Conservation (phyloP, 53 echinoderm and acorn worm genomes). For the Henricia sp. region DNA sequence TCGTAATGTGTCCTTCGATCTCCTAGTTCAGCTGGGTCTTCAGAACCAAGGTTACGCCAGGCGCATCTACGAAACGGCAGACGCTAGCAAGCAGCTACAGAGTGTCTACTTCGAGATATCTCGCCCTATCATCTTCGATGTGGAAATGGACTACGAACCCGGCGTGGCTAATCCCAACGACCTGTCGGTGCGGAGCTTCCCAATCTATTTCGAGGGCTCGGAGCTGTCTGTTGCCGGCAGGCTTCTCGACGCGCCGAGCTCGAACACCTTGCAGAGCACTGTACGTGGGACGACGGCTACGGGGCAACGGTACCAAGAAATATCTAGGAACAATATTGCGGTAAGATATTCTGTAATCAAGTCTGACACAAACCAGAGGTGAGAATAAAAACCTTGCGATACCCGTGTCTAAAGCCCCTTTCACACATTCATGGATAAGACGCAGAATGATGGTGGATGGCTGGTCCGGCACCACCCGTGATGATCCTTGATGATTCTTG, state of each 20-base stretch:
- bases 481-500: background rate
- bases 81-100: conserved; percentile 76
- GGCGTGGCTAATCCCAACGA: conserved; percentile 67
- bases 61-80: conserved; percentile 82
- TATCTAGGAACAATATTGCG: conserved; percentile 65
- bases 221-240: conserved; percentile 84
- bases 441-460: too few species aligned
- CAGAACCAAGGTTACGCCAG: conserved; percentile 83
- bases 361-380: too few species aligned
- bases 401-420: too few species aligned
- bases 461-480: background rate
- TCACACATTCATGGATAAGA: too few species aligned
- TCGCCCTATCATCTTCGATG: conserved; percentile 79
- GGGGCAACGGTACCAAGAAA: conserved; percentile 48
- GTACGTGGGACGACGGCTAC: conserved; percentile 64
- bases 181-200: conserved; percentile 67
- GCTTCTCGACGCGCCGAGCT: conserved; percentile 48
- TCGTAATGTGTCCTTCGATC: conserved; percentile 83
- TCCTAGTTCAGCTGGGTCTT: conserved; percentile 82
- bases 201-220: conserved; percentile 81
- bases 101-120: conserved; percentile 85
- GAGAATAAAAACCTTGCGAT: too few species aligned
- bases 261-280: conserved; percentile 58
- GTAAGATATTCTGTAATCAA: conserved; percentile 69
- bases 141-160: conserved; percentile 76